These are phyloP conservation scores for Latrodectus elegans DNA, from an alignment of 2,888 invertebrate genomes.

Conservation along the genomic window DNA sequence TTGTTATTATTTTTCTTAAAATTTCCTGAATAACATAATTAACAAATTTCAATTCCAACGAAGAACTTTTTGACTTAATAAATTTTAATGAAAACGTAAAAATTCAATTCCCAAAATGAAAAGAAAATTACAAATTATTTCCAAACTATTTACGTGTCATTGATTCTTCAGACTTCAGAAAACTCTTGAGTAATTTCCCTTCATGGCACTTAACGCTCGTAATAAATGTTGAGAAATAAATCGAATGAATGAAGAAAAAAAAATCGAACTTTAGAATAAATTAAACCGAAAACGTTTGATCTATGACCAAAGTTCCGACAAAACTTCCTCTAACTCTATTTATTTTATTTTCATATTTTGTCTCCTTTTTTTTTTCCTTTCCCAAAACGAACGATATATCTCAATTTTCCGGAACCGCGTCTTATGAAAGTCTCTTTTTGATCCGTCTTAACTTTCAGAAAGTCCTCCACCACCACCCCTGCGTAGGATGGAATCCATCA, in stretches of 20 bases:
- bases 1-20: no score
- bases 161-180: no score
- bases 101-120: no score
- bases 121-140: no score
- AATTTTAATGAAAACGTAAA: no score
- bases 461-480: not conserved
- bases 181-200: no score
- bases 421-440: not conserved
- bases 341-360: not conserved
- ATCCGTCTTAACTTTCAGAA: slow-evolving; percentile 2
- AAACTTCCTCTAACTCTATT: not conserved
- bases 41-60: no score
- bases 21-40: no score
- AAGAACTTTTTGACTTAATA: no score
- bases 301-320: not conserved
- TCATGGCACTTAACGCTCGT: no score
- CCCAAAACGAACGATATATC: slow-evolving; percentile 2
- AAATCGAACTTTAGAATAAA: not conserved
- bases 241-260: not conserved
- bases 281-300: not conserved
- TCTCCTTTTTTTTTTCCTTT: not conserved
- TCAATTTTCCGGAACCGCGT: slow-evolving; percentile 2
- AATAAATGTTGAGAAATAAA: not conserved
- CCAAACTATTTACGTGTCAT: no score
- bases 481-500: not conserved